phyloP scores from a whole-genome alignment of 2,888 invertebrate genomes.

The Aricia artaxerxes region DNA sequence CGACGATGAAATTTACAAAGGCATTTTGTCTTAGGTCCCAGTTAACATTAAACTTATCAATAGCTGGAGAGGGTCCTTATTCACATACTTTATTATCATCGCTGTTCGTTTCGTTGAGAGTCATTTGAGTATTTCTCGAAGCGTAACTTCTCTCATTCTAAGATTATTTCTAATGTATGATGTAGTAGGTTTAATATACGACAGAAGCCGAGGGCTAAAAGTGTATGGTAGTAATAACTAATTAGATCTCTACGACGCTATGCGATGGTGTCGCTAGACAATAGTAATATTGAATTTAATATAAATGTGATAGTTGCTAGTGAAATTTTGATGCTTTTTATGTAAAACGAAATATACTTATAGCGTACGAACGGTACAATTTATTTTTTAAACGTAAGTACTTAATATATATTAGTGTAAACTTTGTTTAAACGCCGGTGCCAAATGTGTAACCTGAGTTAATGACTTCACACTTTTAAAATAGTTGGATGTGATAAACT shows the following conservation, averaged over 20 bases:
- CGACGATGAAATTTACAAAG: neutral
- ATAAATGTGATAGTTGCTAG: conserved; percentile 60
- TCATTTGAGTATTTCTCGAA: conserved; percentile 1
- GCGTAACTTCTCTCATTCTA: neutral
- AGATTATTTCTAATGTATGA: neutral
- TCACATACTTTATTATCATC: conserved; percentile 32
- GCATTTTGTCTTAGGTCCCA: neutral
- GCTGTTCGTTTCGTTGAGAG: neutral
- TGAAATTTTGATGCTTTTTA: conserved; percentile 61
- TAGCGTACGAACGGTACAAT: conserved; percentile 20
- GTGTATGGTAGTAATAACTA: conserved; percentile 75
- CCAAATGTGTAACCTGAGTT: neutral
- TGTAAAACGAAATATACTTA: conserved; percentile 23
- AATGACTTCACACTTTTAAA: neutral
- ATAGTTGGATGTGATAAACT: neutral
- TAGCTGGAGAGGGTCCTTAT: conserved; percentile 73
- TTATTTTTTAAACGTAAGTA: conserved; percentile 10
- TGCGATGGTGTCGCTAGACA: conserved; percentile 31
- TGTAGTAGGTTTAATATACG: conserved; percentile 36
- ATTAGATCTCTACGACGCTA: conserved; percentile 27
- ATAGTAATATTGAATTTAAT: conserved; percentile 36
- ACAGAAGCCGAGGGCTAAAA: conserved; percentile 56
- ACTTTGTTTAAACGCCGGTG: neutral
- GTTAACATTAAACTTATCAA: conserved; percentile 41
- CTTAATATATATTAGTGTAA: conserved; percentile 21